Percentiles rank a stretch among this genome's conserved stretches.
These are phyloP conservation scores for Caenorhabditis sinica DNA, from an alignment of 2,888 invertebrate genomes.

Conservation along the genomic window DNA sequence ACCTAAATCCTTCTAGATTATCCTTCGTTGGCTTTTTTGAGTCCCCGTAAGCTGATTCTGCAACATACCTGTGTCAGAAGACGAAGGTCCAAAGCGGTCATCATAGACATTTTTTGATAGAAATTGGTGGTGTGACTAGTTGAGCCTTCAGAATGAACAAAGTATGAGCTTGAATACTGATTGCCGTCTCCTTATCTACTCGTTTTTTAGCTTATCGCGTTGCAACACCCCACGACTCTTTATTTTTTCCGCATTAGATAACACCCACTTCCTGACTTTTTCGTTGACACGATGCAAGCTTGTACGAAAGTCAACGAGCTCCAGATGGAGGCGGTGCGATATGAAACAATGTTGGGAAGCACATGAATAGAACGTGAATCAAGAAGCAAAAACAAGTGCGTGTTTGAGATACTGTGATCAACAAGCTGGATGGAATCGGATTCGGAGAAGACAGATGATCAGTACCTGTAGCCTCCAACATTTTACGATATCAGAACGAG, in stretches of 20 bases:
- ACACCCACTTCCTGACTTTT: conserved; percentile 56
- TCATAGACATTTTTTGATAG: conserved; percentile 26
- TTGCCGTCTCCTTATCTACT: conserved; percentile 49
- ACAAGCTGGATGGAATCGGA: conserved; percentile 9
- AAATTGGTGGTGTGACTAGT: conserved; percentile 44
- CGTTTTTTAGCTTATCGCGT: conserved; percentile 41
- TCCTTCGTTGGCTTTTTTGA: background rate
- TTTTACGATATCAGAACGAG: background rate
- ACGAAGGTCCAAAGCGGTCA: conserved; percentile 57
- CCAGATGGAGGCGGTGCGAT: background rate
- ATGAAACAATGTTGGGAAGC: conserved; percentile 1
- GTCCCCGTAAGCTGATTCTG: background rate
- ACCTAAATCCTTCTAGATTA: background rate
- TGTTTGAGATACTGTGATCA: conserved; percentile 2
- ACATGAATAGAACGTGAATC: conserved; percentile 54
- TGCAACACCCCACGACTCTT: conserved; percentile 30
- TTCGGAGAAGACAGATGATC: conserved; percentile 3
- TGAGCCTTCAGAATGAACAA: conserved; percentile 44
- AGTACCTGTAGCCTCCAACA: conserved; percentile 41
- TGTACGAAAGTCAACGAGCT: conserved; percentile 27
- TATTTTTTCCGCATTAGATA: conserved; percentile 63
- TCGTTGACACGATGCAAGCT: conserved; percentile 51
- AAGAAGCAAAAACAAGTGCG: conserved; percentile 2
- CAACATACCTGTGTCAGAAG: conserved; percentile 42
- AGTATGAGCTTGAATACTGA: conserved; percentile 44